Base-by-base conservation (phyloP, 2,888 invertebrate species). In the Eurytoma adleriae region DNA sequence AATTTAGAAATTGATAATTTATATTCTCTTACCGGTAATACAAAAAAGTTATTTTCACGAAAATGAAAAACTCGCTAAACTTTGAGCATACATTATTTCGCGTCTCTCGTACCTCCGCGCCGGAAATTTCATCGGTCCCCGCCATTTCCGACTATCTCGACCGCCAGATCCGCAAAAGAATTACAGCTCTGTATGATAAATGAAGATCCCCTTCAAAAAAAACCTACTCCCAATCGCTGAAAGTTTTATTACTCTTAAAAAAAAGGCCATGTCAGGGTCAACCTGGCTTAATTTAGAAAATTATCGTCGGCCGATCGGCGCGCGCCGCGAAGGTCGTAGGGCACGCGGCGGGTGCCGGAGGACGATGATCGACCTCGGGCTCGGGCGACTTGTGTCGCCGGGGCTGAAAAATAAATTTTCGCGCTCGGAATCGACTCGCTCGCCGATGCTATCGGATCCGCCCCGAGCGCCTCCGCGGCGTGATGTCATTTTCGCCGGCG, bases 231-330 rank as follows among this genome's bases (percentile, higher is more conserved):
- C 16, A 14, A 16, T 5, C 12, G 14, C 7, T 24, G 30, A 62
- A 62, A 62, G 30, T 62, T 62, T 62, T 27, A 30, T 62, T 62
- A 54, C 24, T 20, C 1, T 14, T 18, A 24, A 40, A 56, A 56
- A 74, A 74, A 57, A 5, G n/a, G 66, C 24, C 24, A 10, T 57
- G 66, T 74, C 74, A 74, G 67, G 75, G 48, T 24, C 20, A 20
- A 50, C 48, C 24, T n/a, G 30, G 59, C 50, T 76, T 69, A 69
- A 69, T 76, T 69, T 76, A 76, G 76, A 69, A 76, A 76, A 76
- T 76, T 69, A 76, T 68, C 67, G 57, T 30, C 68, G 16, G 16
- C 54, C 68, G 59, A 68, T 76, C 68, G 52, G 40, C 40, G 24
- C n/a, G 27, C 61, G 62, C 27, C 10, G 62, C 27, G 62, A 62